Evolutionary conservation across 2,888 invertebrate species (phyloP).

Genomic region (Ectobius pallidus): DNA sequence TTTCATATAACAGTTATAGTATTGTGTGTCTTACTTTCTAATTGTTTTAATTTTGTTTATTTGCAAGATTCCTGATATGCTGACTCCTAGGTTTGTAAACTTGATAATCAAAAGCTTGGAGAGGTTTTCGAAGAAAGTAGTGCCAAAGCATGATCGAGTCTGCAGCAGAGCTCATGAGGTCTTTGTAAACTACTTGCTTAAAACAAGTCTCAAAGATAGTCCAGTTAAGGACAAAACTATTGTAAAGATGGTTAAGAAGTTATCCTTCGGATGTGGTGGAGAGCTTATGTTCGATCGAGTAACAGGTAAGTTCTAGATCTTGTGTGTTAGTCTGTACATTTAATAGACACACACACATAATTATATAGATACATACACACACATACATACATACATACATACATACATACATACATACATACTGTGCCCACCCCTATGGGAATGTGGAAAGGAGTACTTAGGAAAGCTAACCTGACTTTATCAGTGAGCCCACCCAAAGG

Average conservation of each 20-base stretch:
- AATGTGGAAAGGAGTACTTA: too few relatives aligned
- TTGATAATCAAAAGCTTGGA: constrained; percentile 66
- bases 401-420: too few relatives aligned
- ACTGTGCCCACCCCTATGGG: too few relatives aligned
- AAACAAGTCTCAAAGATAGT: constrained; percentile 59
- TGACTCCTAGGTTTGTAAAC: constrained; percentile 69
- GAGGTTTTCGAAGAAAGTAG: constrained; percentile 62
- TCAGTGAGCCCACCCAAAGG: too few relatives aligned
- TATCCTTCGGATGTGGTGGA: constrained; percentile 73
- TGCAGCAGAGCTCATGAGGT: background rate
- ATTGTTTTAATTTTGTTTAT: too few relatives aligned
- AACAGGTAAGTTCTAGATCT: constrained; percentile 56
- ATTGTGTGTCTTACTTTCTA: too few relatives aligned
- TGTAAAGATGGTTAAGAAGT: constrained; percentile 65
- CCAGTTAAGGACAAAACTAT: constrained; percentile 60
- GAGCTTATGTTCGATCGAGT: constrained; percentile 76
- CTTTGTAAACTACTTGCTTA: constrained; percentile 50
- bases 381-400: too few relatives aligned
- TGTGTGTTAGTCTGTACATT: too few relatives aligned
- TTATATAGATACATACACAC: too few relatives aligned
- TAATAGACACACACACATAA: too few relatives aligned
- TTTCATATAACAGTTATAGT: too few relatives aligned
- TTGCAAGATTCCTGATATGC: constrained; percentile 63
- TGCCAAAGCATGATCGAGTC: constrained; percentile 50
- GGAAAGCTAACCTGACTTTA: too few relatives aligned